These are phyloP conservation scores for Cetoscarus ocellatus DNA, from an alignment of 2,797 vertebrate genomes.

Conservation along the genomic window DNA sequence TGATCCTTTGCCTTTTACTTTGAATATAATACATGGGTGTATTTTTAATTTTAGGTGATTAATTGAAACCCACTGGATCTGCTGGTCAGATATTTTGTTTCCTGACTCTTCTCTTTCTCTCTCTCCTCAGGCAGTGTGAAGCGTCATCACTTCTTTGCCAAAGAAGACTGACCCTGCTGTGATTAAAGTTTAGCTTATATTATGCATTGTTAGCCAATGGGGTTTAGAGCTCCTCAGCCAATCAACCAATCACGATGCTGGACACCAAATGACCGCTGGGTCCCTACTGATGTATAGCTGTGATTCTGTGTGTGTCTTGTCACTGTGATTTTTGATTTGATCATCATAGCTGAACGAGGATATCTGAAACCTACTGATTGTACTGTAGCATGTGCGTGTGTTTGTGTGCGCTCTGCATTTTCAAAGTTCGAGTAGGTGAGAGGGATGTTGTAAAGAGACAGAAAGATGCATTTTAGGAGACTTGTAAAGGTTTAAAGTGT, in stretches of 20 bases:
- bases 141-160: constrained; percentile 57
- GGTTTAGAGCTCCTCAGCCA: constrained; percentile 49
- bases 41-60: background rate
- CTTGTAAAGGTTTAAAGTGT: constrained; percentile 10
- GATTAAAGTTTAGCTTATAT: constrained; percentile 10
- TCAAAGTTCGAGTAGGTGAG: constrained; percentile 43
- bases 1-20: background rate
- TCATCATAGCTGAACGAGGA: constrained; percentile 55
- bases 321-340: constrained; percentile 70
- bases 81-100: background rate
- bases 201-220: constrained; percentile 30
- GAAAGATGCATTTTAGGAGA: constrained; percentile 15
- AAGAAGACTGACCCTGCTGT: constrained; percentile 54
- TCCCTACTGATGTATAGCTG: constrained; percentile 77
- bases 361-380: constrained; percentile 73
- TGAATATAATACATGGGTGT: background rate
- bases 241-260: constrained; percentile 80
- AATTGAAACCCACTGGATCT: background rate
- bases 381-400: constrained; percentile 57
- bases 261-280: constrained; percentile 69
- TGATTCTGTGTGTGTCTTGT: constrained; percentile 71
- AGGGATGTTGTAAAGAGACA: constrained; percentile 18
- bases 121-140: constrained; percentile 59
- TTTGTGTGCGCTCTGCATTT: constrained; percentile 45
- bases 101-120: constrained; percentile 9